phyloP scores from a whole-genome alignment of 2,797 vertebrate genomes.

The Erethizon dorsatum region DNA sequence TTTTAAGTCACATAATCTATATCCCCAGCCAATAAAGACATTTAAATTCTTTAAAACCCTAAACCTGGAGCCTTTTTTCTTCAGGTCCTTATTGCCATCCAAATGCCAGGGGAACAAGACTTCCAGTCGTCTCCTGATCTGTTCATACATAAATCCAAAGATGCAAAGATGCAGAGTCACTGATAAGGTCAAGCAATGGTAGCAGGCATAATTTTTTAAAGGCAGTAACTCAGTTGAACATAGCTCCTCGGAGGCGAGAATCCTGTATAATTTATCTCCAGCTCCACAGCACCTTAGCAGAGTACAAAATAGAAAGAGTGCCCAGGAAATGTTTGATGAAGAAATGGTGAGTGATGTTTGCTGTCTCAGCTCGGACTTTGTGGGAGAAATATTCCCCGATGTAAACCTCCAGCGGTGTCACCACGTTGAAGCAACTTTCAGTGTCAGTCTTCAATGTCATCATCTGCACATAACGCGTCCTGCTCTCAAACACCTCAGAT shows the following conservation, averaged over 20 bases:
- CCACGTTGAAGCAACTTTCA: not conserved
- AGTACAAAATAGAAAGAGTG: slow-evolving; percentile 10
- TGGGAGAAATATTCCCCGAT: not conserved
- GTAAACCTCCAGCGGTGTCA: not conserved
- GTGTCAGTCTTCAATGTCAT: slow-evolving; percentile 33
- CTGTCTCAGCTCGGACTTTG: not conserved
- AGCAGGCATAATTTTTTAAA: slow-evolving; percentile 60
- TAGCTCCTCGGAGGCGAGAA: slow-evolving; percentile 46
- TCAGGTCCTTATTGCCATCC: not conserved
- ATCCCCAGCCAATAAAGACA: not conserved
- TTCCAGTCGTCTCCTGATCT: not conserved
- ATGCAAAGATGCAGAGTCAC: slow-evolving; percentile 5
- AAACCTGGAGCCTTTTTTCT: not conserved
- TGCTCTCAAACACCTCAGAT: not conserved
- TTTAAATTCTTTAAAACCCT: not conserved
- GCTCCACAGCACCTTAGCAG: not conserved
- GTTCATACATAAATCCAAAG: slow-evolving; percentile 42
- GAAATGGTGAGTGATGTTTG: slow-evolving; percentile 35
- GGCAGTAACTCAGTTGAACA: slow-evolving; percentile 60
- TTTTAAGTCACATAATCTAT: slow-evolving; percentile 2
- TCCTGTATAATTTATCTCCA: slow-evolving; percentile 38
- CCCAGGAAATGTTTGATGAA: slow-evolving; percentile 22
- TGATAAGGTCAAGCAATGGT: slow-evolving; percentile 48
- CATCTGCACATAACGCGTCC: not conserved
- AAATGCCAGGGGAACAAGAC: not conserved